Evolutionary conservation across 2,888 invertebrate species (phyloP).

Genomic region (Ashinkailepas kermadecensis): DNA sequence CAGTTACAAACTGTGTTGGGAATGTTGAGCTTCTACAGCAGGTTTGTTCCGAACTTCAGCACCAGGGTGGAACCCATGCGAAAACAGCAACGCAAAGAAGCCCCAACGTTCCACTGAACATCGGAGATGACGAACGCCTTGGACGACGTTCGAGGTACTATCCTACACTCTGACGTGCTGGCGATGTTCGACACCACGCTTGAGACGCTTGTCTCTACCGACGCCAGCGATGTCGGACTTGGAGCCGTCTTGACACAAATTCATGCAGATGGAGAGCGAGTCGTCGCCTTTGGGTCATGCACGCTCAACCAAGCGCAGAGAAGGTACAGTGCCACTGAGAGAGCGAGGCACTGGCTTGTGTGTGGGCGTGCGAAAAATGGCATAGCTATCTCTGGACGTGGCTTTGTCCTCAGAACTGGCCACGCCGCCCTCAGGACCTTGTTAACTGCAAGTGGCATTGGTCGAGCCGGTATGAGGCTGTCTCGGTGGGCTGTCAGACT

Average conservation of each 20-base stretch:
- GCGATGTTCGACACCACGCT: background rate
- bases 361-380: background rate
- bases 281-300: no score
- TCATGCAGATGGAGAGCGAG: no score
- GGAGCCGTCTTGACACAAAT: no score
- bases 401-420: background rate
- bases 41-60: background rate
- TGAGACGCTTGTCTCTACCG: background rate
- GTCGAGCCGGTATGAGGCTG: background rate
- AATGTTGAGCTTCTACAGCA: background rate
- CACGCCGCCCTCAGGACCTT: background rate
- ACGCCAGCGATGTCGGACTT: background rate
- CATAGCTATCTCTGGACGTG: background rate
- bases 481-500: conserved; percentile 1
- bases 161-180: no score
- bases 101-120: background rate
- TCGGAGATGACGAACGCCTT: background rate
- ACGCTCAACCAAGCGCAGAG: no score
- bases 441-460: background rate
- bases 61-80: no score
- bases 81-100: no score
- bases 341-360: background rate
- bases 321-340: no score
- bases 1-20: background rate
- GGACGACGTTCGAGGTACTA: no score